Evolutionary conservation across 2,888 invertebrate genomes (phyloP), one percentile per base, ranked within the genome.

Genomic region (Apotomis turbidana): DNA sequence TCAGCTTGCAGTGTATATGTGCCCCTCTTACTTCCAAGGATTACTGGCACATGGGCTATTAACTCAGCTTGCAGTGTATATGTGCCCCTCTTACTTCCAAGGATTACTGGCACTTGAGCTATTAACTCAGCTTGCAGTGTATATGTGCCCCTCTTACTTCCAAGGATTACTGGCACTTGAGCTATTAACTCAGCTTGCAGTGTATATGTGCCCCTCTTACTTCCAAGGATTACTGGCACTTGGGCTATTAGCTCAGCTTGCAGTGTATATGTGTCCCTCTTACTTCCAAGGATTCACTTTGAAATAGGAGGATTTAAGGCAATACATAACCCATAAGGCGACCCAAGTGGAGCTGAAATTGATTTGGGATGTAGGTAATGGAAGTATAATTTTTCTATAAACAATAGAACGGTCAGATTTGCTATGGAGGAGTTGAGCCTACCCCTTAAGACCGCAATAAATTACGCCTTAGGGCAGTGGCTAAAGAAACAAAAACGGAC

Each of bases 371-470:
- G 68, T 75, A 63, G 66, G 68, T 75, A 74, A 76, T 74, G 71
- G 70, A 46, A 13, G 72, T 67, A 77, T 77, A 75, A 74, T 74
- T 72, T 75, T 76, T 71, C 74, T 71, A 74, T 76, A 74, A 74
- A 71, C 71, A 70, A 70, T 63, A 59, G 59, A 72, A 55, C 60
- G 58, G 73, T 36, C 64, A 63, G 68, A 74, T 72, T 66, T 62
- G 52, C 67, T 67, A 61, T 54, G 70, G 57, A 71, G 70, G 73
- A 68, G 75, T 59, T 70, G 64, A 73, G 76, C 72, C 78, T 76
- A 78, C 78, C 79, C 79, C 74, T 76, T 82, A 81, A 81, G 79
- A 77, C 83, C 79, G 68, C 80, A 77, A 86, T 86, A 87, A 86
- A 86, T 87, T 81, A 83, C 76, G 71, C 64, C 76, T 80, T 70